Evolutionary conservation across 2,113 vertebrate species (phyloP), one percentile per base, ranked within the genome.

Genomic region (Dasypus novemcinctus): DNA sequence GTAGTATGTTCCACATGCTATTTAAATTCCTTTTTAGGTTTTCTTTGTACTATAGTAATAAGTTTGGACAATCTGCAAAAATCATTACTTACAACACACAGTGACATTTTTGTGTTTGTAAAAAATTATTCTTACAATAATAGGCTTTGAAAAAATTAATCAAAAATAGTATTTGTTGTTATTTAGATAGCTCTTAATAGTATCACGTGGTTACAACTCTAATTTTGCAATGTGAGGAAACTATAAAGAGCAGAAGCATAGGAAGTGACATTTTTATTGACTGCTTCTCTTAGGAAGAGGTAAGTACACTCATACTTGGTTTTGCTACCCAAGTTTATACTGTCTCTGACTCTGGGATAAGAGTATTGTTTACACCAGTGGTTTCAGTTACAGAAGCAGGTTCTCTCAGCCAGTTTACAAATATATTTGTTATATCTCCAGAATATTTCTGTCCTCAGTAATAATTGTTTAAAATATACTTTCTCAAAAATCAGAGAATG

Each of bases 121-220:
- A 85, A 87, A 85, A 90, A 71, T 80, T 88, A 68, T 68, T 83
- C 69, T 95, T 85, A 17, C 21, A 82, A 92, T 54, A 81, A 87
- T 71, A 85, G 54, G n/a, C 43, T 81, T 76, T 68, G 52, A 64
- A 94, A 71, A 38, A 61, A 83, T 59, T 18, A 87, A 63, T 6
- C 75, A 88, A 84, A 93, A 88, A 29, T 14, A 64, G 0, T 72
- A n/a, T 72, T 90, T 92, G 25, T 52, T 76, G 72, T 86, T n/a
- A 36, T 84, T 66, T 89, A 52, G 52, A 46, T 64, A 59, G 25
- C 76, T 66, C 4, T 95, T 59, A 87, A 46, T 89, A 52, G 59
- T 69, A 74, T 12, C 54, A 46, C 6, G 9, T 29, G 63, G 31
- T 93, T 74, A n/a, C 23, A 3, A n/a, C 7, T 38, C 27, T 84